Evolutionary conservation across 1,140 invertebrate species (phyloP), one percentile per base, ranked within the genome.

Genomic region (Parapsyche elsis): DNA sequence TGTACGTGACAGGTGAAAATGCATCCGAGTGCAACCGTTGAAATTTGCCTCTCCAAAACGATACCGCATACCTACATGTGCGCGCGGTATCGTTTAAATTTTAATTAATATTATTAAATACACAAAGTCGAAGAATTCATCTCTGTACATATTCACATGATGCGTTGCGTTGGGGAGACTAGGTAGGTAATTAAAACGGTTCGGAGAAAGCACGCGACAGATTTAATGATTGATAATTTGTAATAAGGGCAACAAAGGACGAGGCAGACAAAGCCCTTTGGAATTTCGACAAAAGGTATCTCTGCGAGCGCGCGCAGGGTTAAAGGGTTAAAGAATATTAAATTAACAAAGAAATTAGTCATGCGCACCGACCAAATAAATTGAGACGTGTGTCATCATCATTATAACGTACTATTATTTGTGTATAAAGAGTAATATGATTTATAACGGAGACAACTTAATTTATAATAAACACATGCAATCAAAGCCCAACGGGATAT

Each of bases 321-420:
- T 76, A 81, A 83, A 79, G 81, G 79, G 77, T 79, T 83, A 79
- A 78, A 71, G 79, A 75, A 77, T 77, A 83, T 83, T 83, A 83
- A 83, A 83, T 83, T 83, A 81, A 81, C 82, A 83, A 83, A 83
- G 82, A 81, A 83, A 83, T 83, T 83, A 83, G 82, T 81, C 77
- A 83, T 67, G 80, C 64, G 53, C n/a, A 78, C 24, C 24, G 59
- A 61, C 57, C 75, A 44, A 26, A 49, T 64, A 77, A 77, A 64
- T 67, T 38, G 57, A 64, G 75, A 77, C 75, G 77, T 78, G 77
- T 78, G 67, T 78, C 77, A 78, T 77, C 75, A 77, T 77, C 75
- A 77, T 77, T 30, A 77, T 64, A 59, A 10, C 30, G 30, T 38
- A 38, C 12, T 61, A 21, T 61, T 19, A 61, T 61, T 19, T 61